Evolutionary conservation across 2,797 vertebrate species (phyloP).

Genomic region (Diceros bicornis): DNA sequence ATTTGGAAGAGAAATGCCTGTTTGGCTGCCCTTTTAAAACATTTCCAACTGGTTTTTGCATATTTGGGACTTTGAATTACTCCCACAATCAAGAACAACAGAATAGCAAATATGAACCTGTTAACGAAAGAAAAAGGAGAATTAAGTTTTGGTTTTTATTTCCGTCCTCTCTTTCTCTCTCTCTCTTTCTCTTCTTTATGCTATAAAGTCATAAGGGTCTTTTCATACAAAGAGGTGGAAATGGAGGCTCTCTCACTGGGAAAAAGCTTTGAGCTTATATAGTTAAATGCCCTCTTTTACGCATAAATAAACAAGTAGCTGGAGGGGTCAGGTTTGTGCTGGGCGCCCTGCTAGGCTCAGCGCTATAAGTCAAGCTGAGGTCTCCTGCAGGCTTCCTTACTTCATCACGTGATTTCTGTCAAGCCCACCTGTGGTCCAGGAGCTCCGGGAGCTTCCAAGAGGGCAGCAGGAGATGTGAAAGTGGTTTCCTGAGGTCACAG

Average conservation of each 20-base stretch:
- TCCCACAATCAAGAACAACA: neutral
- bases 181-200: neutral
- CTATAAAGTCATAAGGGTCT: neutral
- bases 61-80: neutral
- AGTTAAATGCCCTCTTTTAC: neutral
- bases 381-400: neutral
- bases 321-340: fast-evolving
- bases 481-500: neutral
- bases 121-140: neutral
- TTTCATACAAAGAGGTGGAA: neutral
- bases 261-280: neutral
- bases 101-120: neutral
- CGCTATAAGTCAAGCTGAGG: too few relatives aligned
- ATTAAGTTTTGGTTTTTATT: neutral
- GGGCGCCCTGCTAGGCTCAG: neutral
- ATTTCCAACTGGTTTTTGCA: constrained; percentile 34
- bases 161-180: neutral
- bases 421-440: neutral
- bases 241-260: neutral
- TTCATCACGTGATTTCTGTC: neutral
- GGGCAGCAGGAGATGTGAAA: neutral
- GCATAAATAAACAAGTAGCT: fast-evolving
- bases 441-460: neutral
- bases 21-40: constrained; percentile 48
- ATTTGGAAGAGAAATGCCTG: constrained; percentile 31